Base-by-base conservation (phyloP, 2,113 vertebrate genomes). In the Sinocyclocheilus anophthalmus region DNA sequence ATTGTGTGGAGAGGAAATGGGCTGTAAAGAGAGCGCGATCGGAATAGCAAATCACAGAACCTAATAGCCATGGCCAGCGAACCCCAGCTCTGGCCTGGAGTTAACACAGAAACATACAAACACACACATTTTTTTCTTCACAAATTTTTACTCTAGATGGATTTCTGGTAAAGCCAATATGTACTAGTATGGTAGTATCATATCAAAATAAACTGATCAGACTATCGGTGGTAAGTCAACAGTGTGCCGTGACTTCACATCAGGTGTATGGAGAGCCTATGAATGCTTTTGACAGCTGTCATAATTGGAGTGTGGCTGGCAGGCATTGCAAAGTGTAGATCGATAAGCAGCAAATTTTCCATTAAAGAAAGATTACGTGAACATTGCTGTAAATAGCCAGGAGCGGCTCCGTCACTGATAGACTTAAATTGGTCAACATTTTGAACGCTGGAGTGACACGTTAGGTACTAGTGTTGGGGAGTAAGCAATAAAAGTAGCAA, bases 281-380 rank as follows among this genome's bases (percentile, higher is more conserved):
- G 95, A 94, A 95, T 95, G 96, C 92, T 95, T 96, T 93, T 97
- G 97, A 98, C 97, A 97, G 95, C 93, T 92, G 85, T 94, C 90
- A 95, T 97, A 96, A 98, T 97, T 96, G 97, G 97, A 97, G 96
- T 94, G 92, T 96, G 94, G 96, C 97, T 96, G 87, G 95, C 93
- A 97, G 97, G 95, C 94, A 95, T 96, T 95, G 96, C 96, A 96
- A 92, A 96, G 95, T 95, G 93, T 94, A 94, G 97, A 99, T 99
- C 97, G 97, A 99, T 99, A 98, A 96, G 95, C 95, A 94, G 97
- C 97, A 97, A 96, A 98, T 97, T 98, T 97, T 93, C 96, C 97
- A 98, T 98, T 98, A 98, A 96, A 96, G 93, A 97, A 96, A 95
- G 96, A 96, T 96, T 96, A 97, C 95, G 95, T 96, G 96, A 94